phyloP scores from a whole-genome alignment of 2,797 vertebrate species.

The Eospalax fontanierii region DNA sequence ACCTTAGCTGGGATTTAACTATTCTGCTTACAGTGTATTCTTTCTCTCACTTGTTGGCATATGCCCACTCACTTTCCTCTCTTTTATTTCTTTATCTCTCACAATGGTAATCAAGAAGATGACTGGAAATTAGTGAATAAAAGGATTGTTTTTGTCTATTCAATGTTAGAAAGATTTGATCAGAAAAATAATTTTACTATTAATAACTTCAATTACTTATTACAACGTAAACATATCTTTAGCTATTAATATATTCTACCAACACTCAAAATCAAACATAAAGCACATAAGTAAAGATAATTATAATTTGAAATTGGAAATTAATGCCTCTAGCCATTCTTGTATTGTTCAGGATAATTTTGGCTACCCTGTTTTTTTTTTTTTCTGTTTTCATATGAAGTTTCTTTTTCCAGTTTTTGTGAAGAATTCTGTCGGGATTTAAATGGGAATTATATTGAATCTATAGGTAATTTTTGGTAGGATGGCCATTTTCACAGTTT shows the following conservation, averaged over 20 bases:
- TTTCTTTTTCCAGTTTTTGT: no score
- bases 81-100: not conserved
- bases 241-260: not conserved
- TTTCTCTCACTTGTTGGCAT: not conserved
- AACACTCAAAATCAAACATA: not conserved
- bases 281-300: not conserved
- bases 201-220: slow-evolving; percentile 36
- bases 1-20: not conserved
- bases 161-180: not conserved
- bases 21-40: not conserved
- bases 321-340: no score
- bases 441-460: no score
- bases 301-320: no score
- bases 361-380: no score
- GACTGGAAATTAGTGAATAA: not conserved
- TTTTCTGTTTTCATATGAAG: no score
- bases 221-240: slow-evolving; percentile 23
- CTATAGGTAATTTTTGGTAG: no score
- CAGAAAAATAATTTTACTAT: not conserved
- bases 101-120: not conserved
- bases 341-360: no score
- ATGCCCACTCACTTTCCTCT: not conserved
- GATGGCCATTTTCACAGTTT: no score
- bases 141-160: not conserved
- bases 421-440: no score